A percentile compares a stretch with the other conserved stretches of the same genome.
These are phyloP conservation scores for Phocoena phocoena DNA, from an alignment of 2,113 vertebrate species.

Conservation along the genomic window DNA sequence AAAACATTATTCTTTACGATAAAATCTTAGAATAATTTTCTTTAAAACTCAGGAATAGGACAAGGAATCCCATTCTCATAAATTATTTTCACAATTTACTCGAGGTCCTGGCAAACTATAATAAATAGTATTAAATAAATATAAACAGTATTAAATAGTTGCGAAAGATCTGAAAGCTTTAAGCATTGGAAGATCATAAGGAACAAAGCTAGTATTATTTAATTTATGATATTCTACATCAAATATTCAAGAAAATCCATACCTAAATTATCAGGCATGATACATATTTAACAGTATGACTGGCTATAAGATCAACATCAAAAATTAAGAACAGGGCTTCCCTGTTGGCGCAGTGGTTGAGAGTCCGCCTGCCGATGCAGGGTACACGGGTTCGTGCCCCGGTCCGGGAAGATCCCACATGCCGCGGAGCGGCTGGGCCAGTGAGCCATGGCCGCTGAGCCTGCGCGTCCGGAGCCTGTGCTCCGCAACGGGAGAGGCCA, in stretches of 20 bases:
- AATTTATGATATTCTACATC: neutral
- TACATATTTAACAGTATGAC: neutral
- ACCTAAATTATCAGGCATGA: neutral
- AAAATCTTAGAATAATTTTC: neutral
- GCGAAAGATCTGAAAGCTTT: neutral
- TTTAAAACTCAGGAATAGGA: neutral
- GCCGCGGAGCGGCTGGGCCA: too few species aligned
- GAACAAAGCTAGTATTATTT: neutral
- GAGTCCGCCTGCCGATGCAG: too few species aligned
- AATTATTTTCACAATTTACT: neutral
- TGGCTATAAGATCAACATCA: neutral
- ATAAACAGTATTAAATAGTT: neutral
- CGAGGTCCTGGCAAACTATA: neutral
- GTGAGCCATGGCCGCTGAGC: too few species aligned
- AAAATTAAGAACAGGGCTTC: neutral
- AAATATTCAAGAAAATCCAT: neutral
- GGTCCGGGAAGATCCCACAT: too few species aligned
- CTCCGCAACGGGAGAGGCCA: too few species aligned
- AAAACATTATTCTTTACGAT: neutral
- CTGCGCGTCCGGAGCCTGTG: too few species aligned
- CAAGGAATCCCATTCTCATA: neutral
- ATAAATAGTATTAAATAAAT: neutral
- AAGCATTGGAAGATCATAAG: neutral
- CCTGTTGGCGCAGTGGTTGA: accelerated
- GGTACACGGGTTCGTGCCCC: accelerated